A percentile compares a stretch with the other conserved stretches of the same genome.
phyloP scores from a whole-genome alignment of 2,888 invertebrate genomes.

The Ctena decussata region DNA sequence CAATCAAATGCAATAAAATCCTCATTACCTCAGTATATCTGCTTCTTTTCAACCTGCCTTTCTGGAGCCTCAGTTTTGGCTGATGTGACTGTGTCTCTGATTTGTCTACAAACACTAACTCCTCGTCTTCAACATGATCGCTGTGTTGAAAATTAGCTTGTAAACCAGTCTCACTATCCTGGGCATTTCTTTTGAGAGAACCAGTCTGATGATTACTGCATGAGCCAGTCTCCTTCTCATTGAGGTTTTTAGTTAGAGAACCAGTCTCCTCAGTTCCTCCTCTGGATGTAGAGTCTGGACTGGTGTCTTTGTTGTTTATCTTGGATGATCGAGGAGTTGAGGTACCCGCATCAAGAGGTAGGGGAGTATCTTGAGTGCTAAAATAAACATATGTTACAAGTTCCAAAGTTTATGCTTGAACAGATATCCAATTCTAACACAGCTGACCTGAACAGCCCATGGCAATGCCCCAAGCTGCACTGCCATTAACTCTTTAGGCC shows the following conservation, averaged over 20 bases:
- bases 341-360: background rate
- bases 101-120: constrained; percentile 22
- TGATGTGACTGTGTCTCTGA: constrained; percentile 2
- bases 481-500: too few species aligned
- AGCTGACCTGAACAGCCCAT: too few species aligned
- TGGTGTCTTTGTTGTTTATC: constrained; percentile 10
- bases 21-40: constrained; percentile 60
- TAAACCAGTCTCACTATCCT: background rate
- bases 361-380: background rate
- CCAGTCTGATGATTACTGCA: background rate
- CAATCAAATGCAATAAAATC: background rate
- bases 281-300: constrained; percentile 55
- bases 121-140: too few species aligned
- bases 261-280: background rate
- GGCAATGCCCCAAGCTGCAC: too few species aligned
- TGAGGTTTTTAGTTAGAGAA: background rate
- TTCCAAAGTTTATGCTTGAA: too few species aligned
- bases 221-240: constrained; percentile 10
- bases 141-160: background rate
- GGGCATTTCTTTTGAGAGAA: background rate
- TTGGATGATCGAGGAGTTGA: too few species aligned
- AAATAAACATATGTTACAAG: background rate
- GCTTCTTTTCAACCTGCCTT: constrained; percentile 46
- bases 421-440: too few species aligned
- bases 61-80: constrained; percentile 37